Conservation (phyloP, 2,113 vertebrate genomes). For the Perccottus glenii region DNA sequence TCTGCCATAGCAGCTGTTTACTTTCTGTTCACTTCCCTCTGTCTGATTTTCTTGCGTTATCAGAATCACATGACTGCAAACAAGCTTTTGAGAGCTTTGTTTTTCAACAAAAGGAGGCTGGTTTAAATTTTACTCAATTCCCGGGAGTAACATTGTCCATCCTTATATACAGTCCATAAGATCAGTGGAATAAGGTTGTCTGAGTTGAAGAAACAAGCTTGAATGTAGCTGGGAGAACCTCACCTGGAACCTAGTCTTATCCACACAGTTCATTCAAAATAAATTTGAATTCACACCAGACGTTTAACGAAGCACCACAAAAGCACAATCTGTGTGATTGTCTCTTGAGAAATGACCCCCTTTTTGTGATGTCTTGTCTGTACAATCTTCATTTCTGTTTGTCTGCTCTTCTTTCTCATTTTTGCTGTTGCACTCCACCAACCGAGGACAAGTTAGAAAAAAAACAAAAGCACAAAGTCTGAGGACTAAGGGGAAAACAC, state of each 20-base stretch:
- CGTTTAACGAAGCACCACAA: constrained; percentile 50
- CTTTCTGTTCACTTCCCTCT: too few relatives aligned
- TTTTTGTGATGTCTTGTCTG: constrained; percentile 87
- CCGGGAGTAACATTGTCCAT: background rate
- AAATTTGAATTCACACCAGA: constrained; percentile 33
- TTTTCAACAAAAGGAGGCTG: too few relatives aligned
- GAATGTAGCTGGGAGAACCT: background rate
- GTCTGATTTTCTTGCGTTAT: too few relatives aligned
- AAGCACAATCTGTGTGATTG: constrained; percentile 82
- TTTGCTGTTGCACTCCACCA: constrained; percentile 83
- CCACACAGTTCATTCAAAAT: background rate
- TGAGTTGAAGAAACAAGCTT: background rate
- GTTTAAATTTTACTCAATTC: too few relatives aligned
- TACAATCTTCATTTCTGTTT: constrained; percentile 88
- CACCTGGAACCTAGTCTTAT: background rate
- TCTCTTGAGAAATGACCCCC: constrained; percentile 82
- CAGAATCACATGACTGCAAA: too few relatives aligned
- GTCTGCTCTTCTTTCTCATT: constrained; percentile 65
- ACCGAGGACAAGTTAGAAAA: constrained; percentile 72
- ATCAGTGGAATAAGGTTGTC: background rate
- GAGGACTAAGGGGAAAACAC: constrained; percentile 88
- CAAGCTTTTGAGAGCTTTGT: too few relatives aligned
- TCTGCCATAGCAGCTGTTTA: too few relatives aligned
- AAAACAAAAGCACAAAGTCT: constrained; percentile 93
- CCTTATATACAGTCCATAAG: background rate